Base-by-base conservation (phyloP, 2,888 invertebrate species). In the Temnothorax rugatulus region DNA sequence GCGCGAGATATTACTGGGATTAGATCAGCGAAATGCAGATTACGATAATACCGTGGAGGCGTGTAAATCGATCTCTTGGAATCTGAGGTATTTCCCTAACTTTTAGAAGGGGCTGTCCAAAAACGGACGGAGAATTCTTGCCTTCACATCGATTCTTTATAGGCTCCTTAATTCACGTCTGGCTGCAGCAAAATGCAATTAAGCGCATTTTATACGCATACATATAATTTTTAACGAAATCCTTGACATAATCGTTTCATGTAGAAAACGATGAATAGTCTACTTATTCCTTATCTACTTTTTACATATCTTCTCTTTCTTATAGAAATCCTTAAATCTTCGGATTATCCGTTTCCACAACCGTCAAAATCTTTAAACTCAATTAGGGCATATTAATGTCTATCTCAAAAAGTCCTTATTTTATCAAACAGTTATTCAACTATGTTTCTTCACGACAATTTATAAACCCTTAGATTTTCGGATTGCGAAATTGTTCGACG, bases 1-100 rank as follows among this genome's bases (percentile, higher is more conserved):
- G 83, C 82, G 77, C 75, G 77, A 25, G 85, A 90, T 86, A 88
- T 90, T 86, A 88, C 84, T 83, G 73, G 85, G 88, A 88, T 89
- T 89, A 89, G 85, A 77, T 84, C 83, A 82, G 61, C 64, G 64
- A 85, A 87, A 89, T 82, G 74, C 68, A 82, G 82, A 86, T 88
- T 68, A 73, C 68, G 44, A 85, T 86, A 84, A 86, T 85, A 69
- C 21, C 61, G 25, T 11, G 50, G 29, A 54, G 76, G 50, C 44
- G 64, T 57, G 82, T 81, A 61, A 82, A 82, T 79, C 84, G 76
- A 44, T 75, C 73, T 82, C 61, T 64, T 21, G 57, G 75, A 64
- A 79, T 76, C 71, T 41, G 61, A 85, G 59, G 0, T 44, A 57
- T 38, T 69, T 18, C 5, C 34, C 11, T 50, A 25, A 41, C 4